Conservation (phyloP, 2,797 vertebrate species). For the Platalea minor region DNA sequence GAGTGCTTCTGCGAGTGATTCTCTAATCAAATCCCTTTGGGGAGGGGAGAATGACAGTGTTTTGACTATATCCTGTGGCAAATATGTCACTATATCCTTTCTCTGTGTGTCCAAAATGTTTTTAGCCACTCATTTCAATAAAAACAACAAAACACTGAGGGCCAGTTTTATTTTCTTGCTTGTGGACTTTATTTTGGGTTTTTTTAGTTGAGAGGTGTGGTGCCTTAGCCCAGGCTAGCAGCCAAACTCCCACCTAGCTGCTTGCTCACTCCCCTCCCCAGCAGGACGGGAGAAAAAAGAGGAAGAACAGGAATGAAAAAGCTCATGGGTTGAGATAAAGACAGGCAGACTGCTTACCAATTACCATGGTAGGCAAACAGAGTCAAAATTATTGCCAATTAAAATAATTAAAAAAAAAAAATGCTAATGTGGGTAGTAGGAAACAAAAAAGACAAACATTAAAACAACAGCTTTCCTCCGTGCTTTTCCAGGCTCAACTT, state of each 20-base stretch:
- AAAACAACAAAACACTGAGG: not conserved
- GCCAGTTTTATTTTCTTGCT: not conserved
- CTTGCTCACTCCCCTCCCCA: not conserved
- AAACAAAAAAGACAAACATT: not conserved
- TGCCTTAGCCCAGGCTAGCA: not conserved
- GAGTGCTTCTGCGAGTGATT: not conserved
- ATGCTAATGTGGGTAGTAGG: not conserved
- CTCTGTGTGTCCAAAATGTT: not conserved
- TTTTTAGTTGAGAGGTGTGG: not conserved
- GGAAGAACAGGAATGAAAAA: not conserved
- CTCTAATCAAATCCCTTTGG: not conserved
- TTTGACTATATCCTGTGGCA: not conserved
- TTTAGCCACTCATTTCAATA: not conserved
- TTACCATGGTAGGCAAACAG: not conserved
- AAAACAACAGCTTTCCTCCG: not conserved
- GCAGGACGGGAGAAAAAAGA: not conserved
- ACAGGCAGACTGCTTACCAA: not conserved
- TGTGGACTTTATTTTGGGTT: not conserved
- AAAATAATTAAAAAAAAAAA: not conserved
- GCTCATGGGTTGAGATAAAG: not conserved
- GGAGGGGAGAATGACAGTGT: not conserved
- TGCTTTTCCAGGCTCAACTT: slow-evolving; percentile 2
- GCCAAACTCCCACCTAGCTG: not conserved
- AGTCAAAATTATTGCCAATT: not conserved
- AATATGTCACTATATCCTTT: not conserved